Evolutionary conservation across 37 sponge, comb jelly and placozoan genomes (phyloP).

Genomic region (Dysidea cf. avara): DNA sequence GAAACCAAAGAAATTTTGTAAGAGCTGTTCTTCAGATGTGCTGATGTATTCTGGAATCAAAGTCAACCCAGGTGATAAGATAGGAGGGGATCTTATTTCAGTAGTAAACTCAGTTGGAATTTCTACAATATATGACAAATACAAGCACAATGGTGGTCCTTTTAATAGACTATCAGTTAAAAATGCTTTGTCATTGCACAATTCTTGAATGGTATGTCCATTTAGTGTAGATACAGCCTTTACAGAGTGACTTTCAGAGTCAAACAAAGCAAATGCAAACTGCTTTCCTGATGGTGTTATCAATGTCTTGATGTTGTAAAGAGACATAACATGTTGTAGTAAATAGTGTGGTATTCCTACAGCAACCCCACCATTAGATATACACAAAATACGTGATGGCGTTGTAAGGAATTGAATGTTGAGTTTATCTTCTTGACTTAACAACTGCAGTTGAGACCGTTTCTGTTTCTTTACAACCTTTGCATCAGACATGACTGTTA

Average conservation of each 20-base stretch:
- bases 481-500: slow-evolving; percentile 5
- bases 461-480: slow-evolving; percentile 31
- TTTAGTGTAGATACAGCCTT: slow-evolving; percentile 5
- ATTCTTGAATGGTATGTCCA: slow-evolving; percentile 41
- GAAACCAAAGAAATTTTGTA: slow-evolving; percentile 38
- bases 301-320: not conserved
- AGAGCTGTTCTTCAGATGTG: slow-evolving; percentile 32
- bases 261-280: slow-evolving; percentile 46
- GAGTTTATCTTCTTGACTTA: slow-evolving; percentile 27
- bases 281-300: slow-evolving; percentile 34
- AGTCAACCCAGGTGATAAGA: slow-evolving; percentile 27
- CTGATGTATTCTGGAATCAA: slow-evolving; percentile 46
- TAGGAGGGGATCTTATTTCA: not conserved
- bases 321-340: slow-evolving; percentile 13
- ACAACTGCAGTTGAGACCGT: slow-evolving; percentile 29
- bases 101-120: slow-evolving; percentile 6
- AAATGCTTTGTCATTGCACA: not conserved
- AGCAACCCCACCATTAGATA: slow-evolving; percentile 70
- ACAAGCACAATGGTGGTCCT: slow-evolving; percentile 54
- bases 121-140: slow-evolving; percentile 24
- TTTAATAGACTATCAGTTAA: slow-evolving; percentile 5
- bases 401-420: slow-evolving; percentile 18
- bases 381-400: slow-evolving; percentile 35
- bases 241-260: not conserved
- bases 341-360: slow-evolving; percentile 38